Percentiles rank a stretch among this genome's conserved stretches.
phyloP scores from a whole-genome alignment of 2,797 vertebrate species.

The Lacerta agilis region DNA sequence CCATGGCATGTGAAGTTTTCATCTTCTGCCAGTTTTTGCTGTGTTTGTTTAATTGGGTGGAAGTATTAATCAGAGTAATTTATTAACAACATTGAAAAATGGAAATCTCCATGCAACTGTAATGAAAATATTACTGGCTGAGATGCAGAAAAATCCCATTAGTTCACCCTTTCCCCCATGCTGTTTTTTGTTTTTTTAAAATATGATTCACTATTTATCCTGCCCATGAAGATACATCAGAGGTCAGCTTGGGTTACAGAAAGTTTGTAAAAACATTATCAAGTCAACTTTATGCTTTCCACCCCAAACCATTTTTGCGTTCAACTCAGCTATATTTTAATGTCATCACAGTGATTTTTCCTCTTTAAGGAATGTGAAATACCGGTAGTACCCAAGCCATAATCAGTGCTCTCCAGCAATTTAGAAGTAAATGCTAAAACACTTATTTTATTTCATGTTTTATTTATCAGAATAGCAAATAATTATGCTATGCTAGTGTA shows the following conservation, averaged over 20 bases:
- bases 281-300: neutral
- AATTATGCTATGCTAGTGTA: slow-evolving; percentile 13
- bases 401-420: slow-evolving; percentile 1
- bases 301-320: neutral
- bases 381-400: neutral
- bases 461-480: neutral
- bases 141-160: neutral
- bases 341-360: neutral
- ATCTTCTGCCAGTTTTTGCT: neutral
- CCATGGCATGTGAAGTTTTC: neutral
- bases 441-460: slow-evolving; percentile 28
- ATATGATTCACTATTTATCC: neutral
- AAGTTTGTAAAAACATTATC: neutral
- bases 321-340: neutral
- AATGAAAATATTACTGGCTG: neutral
- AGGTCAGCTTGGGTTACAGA: neutral
- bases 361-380: slow-evolving; percentile 11
- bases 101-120: neutral
- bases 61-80: neutral
- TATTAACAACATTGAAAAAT: neutral
- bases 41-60: neutral
- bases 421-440: slow-evolving; percentile 12
- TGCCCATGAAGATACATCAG: neutral
- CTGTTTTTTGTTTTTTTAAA: no score
- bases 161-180: neutral